Conservation (phyloP, 2,888 invertebrate species). For the Cordilura impudica region DNA sequence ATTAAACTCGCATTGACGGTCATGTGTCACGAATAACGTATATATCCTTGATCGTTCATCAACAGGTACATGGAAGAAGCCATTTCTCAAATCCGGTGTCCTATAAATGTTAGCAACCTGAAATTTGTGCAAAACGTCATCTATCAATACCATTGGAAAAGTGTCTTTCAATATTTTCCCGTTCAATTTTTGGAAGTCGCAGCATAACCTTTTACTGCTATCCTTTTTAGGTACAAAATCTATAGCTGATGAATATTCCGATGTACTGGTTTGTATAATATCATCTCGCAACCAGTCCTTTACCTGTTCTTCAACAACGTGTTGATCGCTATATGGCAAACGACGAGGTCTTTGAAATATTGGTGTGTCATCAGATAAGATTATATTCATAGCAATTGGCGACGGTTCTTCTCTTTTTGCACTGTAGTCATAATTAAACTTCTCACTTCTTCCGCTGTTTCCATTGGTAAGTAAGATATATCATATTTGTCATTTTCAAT, state of each 20-base stretch:
- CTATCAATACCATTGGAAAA: constrained; percentile 52
- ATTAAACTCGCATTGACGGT: constrained; percentile 50
- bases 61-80: constrained; percentile 8
- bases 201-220: constrained; percentile 65
- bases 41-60: constrained; percentile 38
- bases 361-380: constrained; percentile 44
- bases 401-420: neutral
- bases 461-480: too few species aligned
- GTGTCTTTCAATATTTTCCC: constrained; percentile 44
- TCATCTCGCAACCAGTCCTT: constrained; percentile 69
- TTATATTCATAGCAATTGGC: constrained; percentile 51
- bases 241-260: constrained; percentile 68
- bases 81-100: constrained; percentile 3
- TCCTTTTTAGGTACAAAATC: constrained; percentile 66
- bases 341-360: constrained; percentile 52
- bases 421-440: too few species aligned
- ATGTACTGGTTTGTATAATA: constrained; percentile 68
- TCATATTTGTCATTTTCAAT: too few species aligned
- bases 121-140: constrained; percentile 40
- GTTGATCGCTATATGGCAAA: constrained; percentile 40
- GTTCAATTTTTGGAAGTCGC: constrained; percentile 70
- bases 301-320: constrained; percentile 66
- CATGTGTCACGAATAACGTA: constrained; percentile 47
- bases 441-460: too few species aligned
- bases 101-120: constrained; percentile 6